Base-by-base conservation (phyloP, 2,888 invertebrate genomes). In the Acholoe squamosa region DNA sequence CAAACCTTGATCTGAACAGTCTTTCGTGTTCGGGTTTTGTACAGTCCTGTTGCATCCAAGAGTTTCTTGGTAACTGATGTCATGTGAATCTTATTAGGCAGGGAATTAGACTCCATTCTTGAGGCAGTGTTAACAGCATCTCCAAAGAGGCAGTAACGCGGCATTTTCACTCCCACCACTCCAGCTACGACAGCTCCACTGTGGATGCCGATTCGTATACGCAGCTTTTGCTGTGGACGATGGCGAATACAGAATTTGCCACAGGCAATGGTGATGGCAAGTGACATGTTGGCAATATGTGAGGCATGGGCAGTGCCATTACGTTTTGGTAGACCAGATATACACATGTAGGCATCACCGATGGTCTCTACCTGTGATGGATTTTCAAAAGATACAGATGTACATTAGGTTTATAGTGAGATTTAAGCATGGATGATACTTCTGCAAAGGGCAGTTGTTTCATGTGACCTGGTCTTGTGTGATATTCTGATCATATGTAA, bases 111-210 rank as follows among this genome's bases (percentile, higher is more conserved):
- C 61, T 92, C 92, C 92, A 92, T 92, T 16, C 92, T 28, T 28
- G 84, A 84, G 25, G 92, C 92, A 16, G 92, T 92, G 89, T 92
- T 92, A 0, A 92, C 92, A 3, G 92, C 91, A 80, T 92, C 92
- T 0, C 92, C 92, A 80, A 92, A 92, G 89, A 92, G 84, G 52
- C 92, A 92, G 89, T 92, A 92, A 34, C 92, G 33, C 10, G 91
- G 92, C 92, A 92, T 92, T 90, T 92, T 92, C 33, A 91, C 80
- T 10, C 92, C 92, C 19, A 92, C 92, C 34, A 92, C 92, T 0
- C 91, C 92, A 0, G 92, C 92, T n/a, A 92, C 91, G 19, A 91
- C 91, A 12, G 91, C 28, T 3, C 92, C 92, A n/a, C 71, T 89
- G 54, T 92, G 92, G 16, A 91, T 89, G 16, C 92, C 92, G 12